Conservation (phyloP, 2,113 vertebrate species). For the Natator depressus region DNA sequence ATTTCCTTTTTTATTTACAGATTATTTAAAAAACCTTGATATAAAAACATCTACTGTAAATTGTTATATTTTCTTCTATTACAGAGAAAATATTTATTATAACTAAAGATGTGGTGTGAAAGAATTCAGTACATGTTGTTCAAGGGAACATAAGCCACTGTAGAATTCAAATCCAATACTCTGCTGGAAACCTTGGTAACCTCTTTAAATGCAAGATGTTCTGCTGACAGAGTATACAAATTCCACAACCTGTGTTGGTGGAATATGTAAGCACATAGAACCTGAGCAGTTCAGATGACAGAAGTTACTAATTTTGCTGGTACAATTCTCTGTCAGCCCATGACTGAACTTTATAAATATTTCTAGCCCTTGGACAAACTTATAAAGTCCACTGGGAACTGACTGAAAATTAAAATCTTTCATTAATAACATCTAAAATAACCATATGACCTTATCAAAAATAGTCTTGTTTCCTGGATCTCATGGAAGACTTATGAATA, state of each 20-base stretch:
- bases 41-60: neutral
- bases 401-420: neutral
- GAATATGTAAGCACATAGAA: fast-evolving
- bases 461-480: neutral
- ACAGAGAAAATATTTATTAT: neutral
- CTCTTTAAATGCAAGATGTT: neutral
- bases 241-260: neutral
- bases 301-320: neutral
- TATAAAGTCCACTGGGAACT: neutral
- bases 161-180: neutral
- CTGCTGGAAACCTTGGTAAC: neutral
- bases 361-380: fast-evolving
- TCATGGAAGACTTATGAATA: neutral
- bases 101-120: neutral
- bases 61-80: neutral
- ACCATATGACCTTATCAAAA: neutral
- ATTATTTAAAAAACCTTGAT: fast-evolving
- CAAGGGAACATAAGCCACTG: neutral
- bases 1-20: neutral
- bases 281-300: neutral
- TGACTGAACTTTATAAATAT: neutral
- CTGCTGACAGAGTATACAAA: neutral
- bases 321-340: neutral
- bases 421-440: neutral
- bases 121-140: neutral